A percentile compares a stretch with the other conserved stretches of the same genome.
Conservation (phyloP, 2,113 vertebrate species). For the Rattus norvegicus region DNA sequence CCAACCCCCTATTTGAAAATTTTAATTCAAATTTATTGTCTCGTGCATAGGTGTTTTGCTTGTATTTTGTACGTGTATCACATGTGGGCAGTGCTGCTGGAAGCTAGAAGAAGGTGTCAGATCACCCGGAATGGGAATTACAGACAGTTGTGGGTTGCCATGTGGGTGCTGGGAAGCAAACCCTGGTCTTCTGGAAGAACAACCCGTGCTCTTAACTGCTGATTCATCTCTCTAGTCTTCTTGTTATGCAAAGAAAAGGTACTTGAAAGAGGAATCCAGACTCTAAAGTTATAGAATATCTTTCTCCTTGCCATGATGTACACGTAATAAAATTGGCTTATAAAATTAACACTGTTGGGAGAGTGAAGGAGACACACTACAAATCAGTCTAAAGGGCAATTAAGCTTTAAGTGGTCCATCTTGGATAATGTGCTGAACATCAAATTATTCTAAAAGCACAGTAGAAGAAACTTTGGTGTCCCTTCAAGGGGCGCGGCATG, state of each 20-base stretch:
- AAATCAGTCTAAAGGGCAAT: slow-evolving; percentile 55
- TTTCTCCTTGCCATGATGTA: slow-evolving; percentile 60
- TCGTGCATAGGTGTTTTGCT: not conserved
- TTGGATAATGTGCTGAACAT: slow-evolving; percentile 13
- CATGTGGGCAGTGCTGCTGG: not conserved
- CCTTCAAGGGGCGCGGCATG: not conserved
- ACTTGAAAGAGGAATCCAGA: slow-evolving; percentile 7
- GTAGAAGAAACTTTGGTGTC: not conserved
- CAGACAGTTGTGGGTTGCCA: not conserved
- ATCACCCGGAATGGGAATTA: not conserved
- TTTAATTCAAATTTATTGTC: not conserved
- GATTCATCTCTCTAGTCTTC: not conserved
- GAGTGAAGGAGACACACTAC: slow-evolving; percentile 61
- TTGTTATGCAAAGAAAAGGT: not conserved
- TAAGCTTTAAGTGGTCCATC: slow-evolving; percentile 32
- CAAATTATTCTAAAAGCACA: slow-evolving; percentile 1
- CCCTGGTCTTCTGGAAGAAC: not conserved
- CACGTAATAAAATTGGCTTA: slow-evolving; percentile 74
- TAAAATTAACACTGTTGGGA: slow-evolving; percentile 72
- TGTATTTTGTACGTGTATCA: not conserved
- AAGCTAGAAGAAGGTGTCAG: not conserved
- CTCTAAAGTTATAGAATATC: slow-evolving; percentile 44
- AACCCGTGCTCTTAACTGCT: not conserved
- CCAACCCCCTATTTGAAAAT: not conserved
- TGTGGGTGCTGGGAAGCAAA: not conserved